A percentile compares a stretch with the other conserved stretches of the same genome.
phyloP scores from a whole-genome alignment of 2,888 invertebrate species.

The Serripes groenlandicus region DNA sequence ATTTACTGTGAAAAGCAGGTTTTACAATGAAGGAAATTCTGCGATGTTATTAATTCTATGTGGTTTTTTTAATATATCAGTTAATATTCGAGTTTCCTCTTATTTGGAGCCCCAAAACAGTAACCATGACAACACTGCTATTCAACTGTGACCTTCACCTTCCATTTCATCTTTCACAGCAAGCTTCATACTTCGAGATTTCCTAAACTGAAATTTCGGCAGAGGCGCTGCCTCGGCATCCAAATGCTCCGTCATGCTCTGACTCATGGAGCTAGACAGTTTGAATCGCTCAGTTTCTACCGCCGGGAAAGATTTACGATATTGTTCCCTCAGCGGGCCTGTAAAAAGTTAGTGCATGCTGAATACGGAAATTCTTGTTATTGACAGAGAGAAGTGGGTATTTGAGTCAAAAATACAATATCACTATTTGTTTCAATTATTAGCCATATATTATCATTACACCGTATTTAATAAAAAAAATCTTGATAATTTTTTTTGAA shows the following conservation, averaged over 20 bases:
- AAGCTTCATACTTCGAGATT: slow-evolving; percentile 85
- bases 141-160: slow-evolving; percentile 73
- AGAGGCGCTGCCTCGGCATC: slow-evolving; percentile 68
- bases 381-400: no score
- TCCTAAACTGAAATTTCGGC: slow-evolving; percentile 80
- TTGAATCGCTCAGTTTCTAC: slow-evolving; percentile 68
- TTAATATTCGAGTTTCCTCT: no score
- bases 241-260: slow-evolving; percentile 67
- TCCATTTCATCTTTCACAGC: slow-evolving; percentile 81
- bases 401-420: no score
- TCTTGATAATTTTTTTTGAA: no score
- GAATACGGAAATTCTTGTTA: background rate
- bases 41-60: no score
- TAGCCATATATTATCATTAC: no score
- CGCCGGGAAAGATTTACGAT: slow-evolving; percentile 75
- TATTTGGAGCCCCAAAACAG: background rate
- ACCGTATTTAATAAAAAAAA: no score
- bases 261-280: slow-evolving; percentile 67
- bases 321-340: slow-evolving; percentile 61
- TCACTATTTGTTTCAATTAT: no score
- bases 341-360: slow-evolving; percentile 26
- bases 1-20: no score
- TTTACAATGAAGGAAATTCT: no score
- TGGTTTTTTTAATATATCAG: no score
- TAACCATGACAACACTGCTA: slow-evolving; percentile 21